Percentiles rank a stretch among this genome's conserved stretches.
These are phyloP conservation scores for Chionoecetes opilio DNA, from an alignment of 1,140 invertebrate genomes.

Conservation along the genomic window DNA sequence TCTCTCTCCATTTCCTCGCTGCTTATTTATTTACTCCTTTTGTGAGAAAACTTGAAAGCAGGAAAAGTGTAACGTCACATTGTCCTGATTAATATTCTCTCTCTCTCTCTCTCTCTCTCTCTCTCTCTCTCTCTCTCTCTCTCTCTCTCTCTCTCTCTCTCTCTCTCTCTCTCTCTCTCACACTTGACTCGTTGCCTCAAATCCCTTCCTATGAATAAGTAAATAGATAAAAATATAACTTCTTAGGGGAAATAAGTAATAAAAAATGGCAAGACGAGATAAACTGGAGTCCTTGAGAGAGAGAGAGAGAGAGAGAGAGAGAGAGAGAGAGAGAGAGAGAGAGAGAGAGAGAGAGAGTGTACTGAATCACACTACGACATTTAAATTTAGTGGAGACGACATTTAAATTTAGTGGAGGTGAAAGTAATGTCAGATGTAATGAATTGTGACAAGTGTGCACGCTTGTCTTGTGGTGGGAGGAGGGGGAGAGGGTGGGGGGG, in stretches of 20 bases:
- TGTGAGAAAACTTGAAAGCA: no score
- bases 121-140: constrained; percentile 56
- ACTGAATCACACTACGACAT: no score
- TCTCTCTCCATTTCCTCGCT: neutral
- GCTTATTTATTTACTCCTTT: no score
- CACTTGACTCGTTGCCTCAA: neutral
- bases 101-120: constrained; percentile 40
- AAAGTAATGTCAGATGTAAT: no score
- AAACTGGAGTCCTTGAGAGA: neutral
- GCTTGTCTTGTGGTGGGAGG: no score
- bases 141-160: constrained; percentile 56
- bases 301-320: neutral
- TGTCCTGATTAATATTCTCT: neutral
- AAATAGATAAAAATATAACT: neutral
- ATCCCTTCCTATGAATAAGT: neutral
- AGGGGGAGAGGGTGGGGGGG: no score
- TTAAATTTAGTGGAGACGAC: no score
- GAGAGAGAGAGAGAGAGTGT: no score
- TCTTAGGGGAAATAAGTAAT: neutral
- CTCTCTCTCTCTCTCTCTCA: constrained; percentile 54
- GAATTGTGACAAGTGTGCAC: no score
- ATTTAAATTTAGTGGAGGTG: no score
- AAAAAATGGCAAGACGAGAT: neutral
- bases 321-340: no score
- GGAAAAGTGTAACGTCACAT: no score